A percentile compares a stretch with the other conserved stretches of the same genome.
phyloP scores from a whole-genome alignment of 2,797 vertebrate species.

The Diglossa cyanea region DNA sequence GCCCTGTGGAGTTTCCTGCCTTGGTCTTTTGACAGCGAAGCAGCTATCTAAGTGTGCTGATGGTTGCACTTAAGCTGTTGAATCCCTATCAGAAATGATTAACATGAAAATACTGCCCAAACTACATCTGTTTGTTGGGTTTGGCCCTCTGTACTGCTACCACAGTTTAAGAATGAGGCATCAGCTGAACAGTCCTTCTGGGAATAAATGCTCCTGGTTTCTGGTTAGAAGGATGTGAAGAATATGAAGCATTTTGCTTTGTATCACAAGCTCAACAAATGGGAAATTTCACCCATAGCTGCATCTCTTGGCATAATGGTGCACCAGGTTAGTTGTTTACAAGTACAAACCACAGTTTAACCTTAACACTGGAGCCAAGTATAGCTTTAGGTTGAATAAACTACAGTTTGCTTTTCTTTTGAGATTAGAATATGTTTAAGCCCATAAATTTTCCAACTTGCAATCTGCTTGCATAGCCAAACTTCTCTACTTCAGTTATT shows the following conservation, averaged over 20 bases:
- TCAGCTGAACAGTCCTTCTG: not conserved
- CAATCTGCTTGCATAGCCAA: not conserved
- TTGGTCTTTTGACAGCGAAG: not conserved
- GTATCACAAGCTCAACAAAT: not conserved
- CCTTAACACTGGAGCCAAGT: not conserved
- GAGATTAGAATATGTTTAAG: not conserved
- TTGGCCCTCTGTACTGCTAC: not conserved
- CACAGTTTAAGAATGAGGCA: not conserved
- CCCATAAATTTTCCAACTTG: not conserved
- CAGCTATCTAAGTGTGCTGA: not conserved
- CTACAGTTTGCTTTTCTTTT: not conserved
- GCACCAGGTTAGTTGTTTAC: not conserved
- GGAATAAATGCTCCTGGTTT: not conserved
- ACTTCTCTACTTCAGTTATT: not conserved
- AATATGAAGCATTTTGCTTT: not conserved
- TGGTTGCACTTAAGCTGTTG: not conserved
- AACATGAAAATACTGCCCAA: not conserved
- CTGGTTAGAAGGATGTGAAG: not conserved
- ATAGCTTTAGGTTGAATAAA: not conserved
- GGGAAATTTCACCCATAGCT: not conserved
- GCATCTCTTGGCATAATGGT: not conserved
- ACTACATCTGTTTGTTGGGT: not conserved
- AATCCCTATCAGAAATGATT: not conserved
- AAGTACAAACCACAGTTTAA: not conserved
- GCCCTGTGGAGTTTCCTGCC: not conserved